Base-by-base conservation (phyloP, 1,140 invertebrate genomes). In the Brachionus paranguensis region DNA sequence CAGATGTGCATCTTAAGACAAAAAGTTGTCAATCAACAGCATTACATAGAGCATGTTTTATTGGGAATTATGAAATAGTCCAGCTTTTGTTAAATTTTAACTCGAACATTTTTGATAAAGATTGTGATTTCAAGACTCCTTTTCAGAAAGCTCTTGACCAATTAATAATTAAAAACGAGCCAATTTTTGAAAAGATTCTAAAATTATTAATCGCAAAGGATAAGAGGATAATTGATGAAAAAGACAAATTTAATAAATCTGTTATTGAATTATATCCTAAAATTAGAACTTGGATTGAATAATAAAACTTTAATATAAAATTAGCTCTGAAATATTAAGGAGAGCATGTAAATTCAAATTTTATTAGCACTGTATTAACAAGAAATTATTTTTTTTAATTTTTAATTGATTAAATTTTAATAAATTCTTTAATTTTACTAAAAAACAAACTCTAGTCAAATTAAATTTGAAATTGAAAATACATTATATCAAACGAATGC, bases 1-100 rank as follows among this genome's bases (percentile, higher is more conserved):
- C 78, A 0, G 14, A 64, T 20, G 78, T 68, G 10, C 4, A 60
- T n/a, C 12, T 81, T 17, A 68, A 64, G 20, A 81, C 78, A 43
- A 64, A 81, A 29, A 81, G 53, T 81, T 64, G 78, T 37, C 24
- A 45, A 81, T 64, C 78, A 27, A 81, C 78, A 33, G 50, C 78
- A 12, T 41, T 81, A 29, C 78, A 81, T 45, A 64, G 78, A 64
- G 78, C 78, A 20, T n/a, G n/a, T 1, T 81, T 29, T 29, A 81
- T 81, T 8, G 78, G 53, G 43, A 81, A 81, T 45, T 24, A 17
- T 17, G 20, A 68, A 41, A 81, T 81, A 4, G 24, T 60, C 8
- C 45, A 41, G 20, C 43, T 81, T 41, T 68, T 81, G n/a, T 20
- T 81, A 64, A 17, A 64, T 20, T 45, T 41, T 64, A 29, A 47